Evolutionary conservation across 2,113 vertebrate species (phyloP).

Genomic region (Calyptomena viridis): DNA sequence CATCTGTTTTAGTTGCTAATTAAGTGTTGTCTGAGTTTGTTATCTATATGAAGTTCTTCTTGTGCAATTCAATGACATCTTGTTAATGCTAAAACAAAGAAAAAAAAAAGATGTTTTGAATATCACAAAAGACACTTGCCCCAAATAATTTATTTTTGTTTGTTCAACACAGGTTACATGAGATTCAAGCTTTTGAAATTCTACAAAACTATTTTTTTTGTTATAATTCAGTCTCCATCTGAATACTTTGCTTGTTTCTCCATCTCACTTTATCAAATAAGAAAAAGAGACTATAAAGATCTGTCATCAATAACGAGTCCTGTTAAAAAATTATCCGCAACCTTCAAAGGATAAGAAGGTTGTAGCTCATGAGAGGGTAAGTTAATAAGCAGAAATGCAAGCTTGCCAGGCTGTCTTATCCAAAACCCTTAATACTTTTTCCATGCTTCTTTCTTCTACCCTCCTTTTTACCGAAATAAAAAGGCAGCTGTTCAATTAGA

Average conservation of each 20-base stretch:
- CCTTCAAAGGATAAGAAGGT: slow-evolving; percentile 27
- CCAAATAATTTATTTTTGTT: background rate
- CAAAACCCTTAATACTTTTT: slow-evolving; percentile 22
- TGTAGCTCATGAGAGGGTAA: background rate
- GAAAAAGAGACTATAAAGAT: background rate
- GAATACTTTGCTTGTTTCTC: background rate
- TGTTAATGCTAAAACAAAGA: accelerated
- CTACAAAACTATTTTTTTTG: background rate
- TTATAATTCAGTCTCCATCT: background rate
- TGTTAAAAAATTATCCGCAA: background rate
- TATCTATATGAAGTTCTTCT: background rate
- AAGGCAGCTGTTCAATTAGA: background rate
- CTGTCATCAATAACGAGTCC: background rate
- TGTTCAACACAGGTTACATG: background rate
- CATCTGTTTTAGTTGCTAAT: background rate
- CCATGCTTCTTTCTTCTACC: background rate
- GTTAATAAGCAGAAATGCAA: slow-evolving; percentile 25
- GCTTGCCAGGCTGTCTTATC: background rate
- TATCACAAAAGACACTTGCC: accelerated
- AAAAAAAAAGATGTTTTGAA: background rate
- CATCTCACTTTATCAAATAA: background rate
- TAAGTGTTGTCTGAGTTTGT: background rate
- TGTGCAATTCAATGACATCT: too few relatives aligned
- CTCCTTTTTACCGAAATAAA: background rate
- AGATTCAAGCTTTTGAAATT: background rate